Base-by-base conservation (phyloP, 1,140 invertebrate genomes). In the Lasioglossum albipes region DNA sequence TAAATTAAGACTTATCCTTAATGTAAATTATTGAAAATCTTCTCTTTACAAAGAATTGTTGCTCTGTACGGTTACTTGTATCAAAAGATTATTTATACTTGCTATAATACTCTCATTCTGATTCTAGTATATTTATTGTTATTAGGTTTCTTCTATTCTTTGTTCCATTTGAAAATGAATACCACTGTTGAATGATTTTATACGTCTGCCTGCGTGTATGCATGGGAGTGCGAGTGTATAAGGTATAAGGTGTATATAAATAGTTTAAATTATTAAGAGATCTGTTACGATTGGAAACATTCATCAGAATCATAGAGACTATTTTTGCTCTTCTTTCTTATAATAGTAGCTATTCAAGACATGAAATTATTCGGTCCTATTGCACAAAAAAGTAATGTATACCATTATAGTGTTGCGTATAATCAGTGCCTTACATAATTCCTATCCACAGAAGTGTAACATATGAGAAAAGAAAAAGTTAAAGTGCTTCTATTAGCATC, bases 351-450 rank as follows among this genome's bases (percentile, higher is more conserved):
- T 59, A 7, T 27, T 66, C 31, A 76, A n/a, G 20, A 73, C 42
- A 57, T 20, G 12, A 68, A 52, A 75, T 54, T 70, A 45, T 66
- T 68, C 41, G 13, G 70, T 83, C 78, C 64, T 66, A 67, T 20
- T 66, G 69, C 52, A 79, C 75, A 87, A 79, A 49, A 27, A 27
- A 68, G 70, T 41, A 79, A 82, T 52, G 36, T 82, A 54, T 72
- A 79, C 27, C 13, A 16, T 27, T 54, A 54, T 78, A 85, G 54
- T 83, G 57, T 77, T 86, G 76, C 59, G 13, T 75, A 54, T 82
- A 82, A 87, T 78, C 77, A 88, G 86, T 88, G 86, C 86, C 86
- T 88, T 88, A 88, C 79, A 83, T 67, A 81, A 85, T 74, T 87
- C 75, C 78, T 81, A 88, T 64, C 31, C 65, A 76, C 62, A 85